Conservation (phyloP, 2,797 vertebrate genomes). For the Eleutherodactylus coqui region DNA sequence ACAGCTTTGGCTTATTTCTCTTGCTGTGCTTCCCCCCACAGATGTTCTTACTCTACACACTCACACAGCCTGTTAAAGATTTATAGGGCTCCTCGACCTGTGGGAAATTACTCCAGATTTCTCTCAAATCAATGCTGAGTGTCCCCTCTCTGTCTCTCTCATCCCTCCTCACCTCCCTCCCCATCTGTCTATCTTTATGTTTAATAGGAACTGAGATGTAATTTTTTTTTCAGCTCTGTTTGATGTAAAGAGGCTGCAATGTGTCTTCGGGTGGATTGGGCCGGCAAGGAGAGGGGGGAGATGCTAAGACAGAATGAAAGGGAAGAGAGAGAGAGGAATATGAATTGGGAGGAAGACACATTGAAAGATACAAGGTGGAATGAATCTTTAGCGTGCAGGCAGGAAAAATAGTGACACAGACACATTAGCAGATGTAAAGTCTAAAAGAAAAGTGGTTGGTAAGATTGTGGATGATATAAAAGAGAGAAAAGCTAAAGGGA, state of each 20-base stretch:
- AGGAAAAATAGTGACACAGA: neutral
- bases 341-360: conserved; percentile 41
- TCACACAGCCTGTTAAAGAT: conserved; percentile 63
- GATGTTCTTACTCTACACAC: conserved; percentile 57
- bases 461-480: neutral
- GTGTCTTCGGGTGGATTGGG: conserved; percentile 58
- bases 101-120: conserved; percentile 64
- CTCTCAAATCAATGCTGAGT: conserved; percentile 64
- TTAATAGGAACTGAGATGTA: conserved; percentile 64
- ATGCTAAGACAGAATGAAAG: conserved; percentile 58
- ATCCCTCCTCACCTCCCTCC: conserved; percentile 58
- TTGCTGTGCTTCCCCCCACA: conserved; percentile 62
- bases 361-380: conserved; percentile 45
- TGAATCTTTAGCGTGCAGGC: conserved; percentile 35
- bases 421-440: neutral
- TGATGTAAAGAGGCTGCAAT: conserved; percentile 64
- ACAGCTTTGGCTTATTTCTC: conserved; percentile 57
- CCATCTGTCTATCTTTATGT: conserved; percentile 63
- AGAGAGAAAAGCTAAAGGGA: neutral
- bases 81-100: conserved; percentile 63
- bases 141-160: conserved; percentile 61
- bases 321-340: conserved; percentile 45
- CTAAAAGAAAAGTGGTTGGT: conserved; percentile 10
- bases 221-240: conserved; percentile 62
- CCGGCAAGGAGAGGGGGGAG: conserved; percentile 45